phyloP scores from a whole-genome alignment of 92 coral and sea anemone species.

The Blastomussa wellsi region DNA sequence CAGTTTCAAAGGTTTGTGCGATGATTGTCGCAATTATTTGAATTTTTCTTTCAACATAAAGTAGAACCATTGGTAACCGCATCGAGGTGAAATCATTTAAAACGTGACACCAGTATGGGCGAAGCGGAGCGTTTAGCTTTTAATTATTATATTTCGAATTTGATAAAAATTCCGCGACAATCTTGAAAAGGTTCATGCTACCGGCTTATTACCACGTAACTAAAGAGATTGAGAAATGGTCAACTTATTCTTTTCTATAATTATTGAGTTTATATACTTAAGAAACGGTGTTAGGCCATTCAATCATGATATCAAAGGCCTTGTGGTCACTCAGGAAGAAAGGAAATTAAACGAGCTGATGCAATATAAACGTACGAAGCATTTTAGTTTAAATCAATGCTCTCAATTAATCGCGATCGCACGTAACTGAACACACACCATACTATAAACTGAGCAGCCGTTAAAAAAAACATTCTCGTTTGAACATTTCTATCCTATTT shows the following conservation, averaged over 20 bases:
- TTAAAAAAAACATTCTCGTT: not conserved
- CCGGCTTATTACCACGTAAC: not conserved
- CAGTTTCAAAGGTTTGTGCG: not conserved
- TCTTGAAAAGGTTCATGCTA: not conserved
- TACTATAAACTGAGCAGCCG: not conserved
- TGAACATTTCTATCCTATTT: not conserved
- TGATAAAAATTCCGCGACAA: not conserved
- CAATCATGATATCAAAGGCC: not conserved
- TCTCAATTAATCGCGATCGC: too few species aligned
- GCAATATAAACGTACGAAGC: too few species aligned
- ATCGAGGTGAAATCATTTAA: not conserved
- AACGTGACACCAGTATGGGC: too few species aligned
- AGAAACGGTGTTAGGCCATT: not conserved
- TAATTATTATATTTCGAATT: too few species aligned
- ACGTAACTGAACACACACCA: not conserved
- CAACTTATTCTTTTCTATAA: too few species aligned
- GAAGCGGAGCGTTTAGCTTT: not conserved
- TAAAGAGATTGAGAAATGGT: too few species aligned
- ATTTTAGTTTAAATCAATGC: too few species aligned
- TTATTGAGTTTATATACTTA: too few species aligned
- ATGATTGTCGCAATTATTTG: not conserved
- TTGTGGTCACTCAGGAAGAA: not conserved
- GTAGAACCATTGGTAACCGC: not conserved
- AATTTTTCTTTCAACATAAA: not conserved
- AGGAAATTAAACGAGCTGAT: too few species aligned